Base-by-base conservation (phyloP, 1,140 invertebrate species). In the Penaeus vannamei region DNA sequence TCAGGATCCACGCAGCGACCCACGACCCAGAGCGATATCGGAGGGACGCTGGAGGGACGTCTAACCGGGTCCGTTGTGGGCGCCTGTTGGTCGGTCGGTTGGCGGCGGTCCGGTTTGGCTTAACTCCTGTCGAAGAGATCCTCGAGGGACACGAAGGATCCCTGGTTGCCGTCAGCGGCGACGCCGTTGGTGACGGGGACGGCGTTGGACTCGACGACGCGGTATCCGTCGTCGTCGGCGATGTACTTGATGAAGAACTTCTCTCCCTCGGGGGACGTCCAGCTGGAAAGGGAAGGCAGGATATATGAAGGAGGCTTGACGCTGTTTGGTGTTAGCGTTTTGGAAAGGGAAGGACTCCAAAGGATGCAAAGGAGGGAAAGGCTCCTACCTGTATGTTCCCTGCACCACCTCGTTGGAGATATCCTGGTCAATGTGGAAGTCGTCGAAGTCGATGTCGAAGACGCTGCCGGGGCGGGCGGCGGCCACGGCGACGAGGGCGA, bases 181-280 rank as follows among this genome's bases (percentile, higher is more conserved):
- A 88, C 86, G 59, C 90, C 90, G 61, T 36, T 29, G 83, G 60
- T 87, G 61, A 69, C 76, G 84, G 90, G 90, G 36, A 90, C 81
- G 32, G 90, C 90, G 86, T 90, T 90, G 64, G 86, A 88, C 14
- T 90, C 90, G 14, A 90, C 36, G 53, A 90, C 83, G 62, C 90
- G 81, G 86, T 84, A 90, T 42, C 90, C 90, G 77, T 90, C 60
- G n/a, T 85, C 81, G 72, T 90, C 90, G 46, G 90, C 90, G 22
- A 88, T 60, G 83, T 90, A 90, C 22, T 79, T 87, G 60, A 90
- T 83, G 83, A 85, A 90, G 83, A 87, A 90, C 81, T 90, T 60
- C 83, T 84, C 69, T 23, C 86, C 86, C 22, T 90, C 82, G 19
- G 66, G 82, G 62, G 86, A 87, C 32, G 59, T 90, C 90, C 90